These are phyloP conservation scores for Nestor notabilis DNA, from an alignment of 2,113 vertebrate species.

Conservation along the genomic window DNA sequence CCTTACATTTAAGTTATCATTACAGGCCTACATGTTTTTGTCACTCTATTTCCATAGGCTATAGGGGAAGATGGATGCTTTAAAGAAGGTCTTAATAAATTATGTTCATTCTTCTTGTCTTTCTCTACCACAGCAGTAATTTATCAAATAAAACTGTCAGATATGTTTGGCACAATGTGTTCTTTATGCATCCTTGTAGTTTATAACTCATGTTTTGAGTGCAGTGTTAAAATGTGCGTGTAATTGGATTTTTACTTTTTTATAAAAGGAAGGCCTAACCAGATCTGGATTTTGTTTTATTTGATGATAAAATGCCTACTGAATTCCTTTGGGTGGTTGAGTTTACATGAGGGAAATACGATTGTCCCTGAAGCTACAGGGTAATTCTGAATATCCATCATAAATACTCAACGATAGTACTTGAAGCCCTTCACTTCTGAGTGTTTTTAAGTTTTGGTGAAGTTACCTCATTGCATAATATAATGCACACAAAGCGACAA, in stretches of 20 bases:
- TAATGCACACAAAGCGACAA: not conserved
- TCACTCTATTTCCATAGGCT: not conserved
- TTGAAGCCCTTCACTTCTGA: not conserved
- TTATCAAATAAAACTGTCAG: not conserved
- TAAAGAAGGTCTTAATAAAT: constrained; percentile 20
- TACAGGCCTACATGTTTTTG: not conserved
- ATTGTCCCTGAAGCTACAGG: not conserved
- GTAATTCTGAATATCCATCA: not conserved
- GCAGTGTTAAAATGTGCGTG: not conserved
- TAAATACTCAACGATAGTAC: not conserved
- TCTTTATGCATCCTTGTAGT: not conserved
- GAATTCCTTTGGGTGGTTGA: not conserved
- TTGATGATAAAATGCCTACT: not conserved
- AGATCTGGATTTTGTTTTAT: not conserved
- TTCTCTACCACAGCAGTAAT: not conserved
- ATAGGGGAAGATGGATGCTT: not conserved
- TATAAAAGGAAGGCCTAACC: not conserved
- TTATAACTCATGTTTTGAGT: not conserved
- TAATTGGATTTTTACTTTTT: not conserved
- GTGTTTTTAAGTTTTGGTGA: not conserved
- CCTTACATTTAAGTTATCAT: not conserved
- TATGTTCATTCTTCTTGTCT: not conserved
- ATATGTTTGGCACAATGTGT: not conserved
- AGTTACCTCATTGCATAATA: not conserved
- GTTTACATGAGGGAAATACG: not conserved